Percentiles rank a stretch among this genome's conserved stretches.
Evolutionary conservation across 2,888 invertebrate species (phyloP).

Genomic region (Catocala nupta): DNA sequence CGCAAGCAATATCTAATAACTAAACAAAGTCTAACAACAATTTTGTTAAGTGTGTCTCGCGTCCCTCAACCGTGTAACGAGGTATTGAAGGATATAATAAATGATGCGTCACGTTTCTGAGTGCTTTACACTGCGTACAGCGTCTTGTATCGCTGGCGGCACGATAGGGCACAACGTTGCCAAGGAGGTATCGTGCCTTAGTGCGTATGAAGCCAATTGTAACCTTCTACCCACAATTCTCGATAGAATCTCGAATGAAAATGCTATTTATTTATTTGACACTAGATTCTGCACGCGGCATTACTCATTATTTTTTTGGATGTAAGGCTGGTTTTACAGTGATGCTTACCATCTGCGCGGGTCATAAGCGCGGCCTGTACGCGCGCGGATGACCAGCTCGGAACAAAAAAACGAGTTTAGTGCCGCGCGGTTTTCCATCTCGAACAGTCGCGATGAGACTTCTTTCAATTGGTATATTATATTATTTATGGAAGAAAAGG

Average conservation of each 20-base stretch:
- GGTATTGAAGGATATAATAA: slow-evolving; percentile 24
- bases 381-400: no score
- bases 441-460: no score
- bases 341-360: no score
- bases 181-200: slow-evolving; percentile 40
- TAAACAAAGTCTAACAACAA: slow-evolving; percentile 13
- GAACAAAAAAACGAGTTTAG: no score
- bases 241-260: slow-evolving; percentile 4
- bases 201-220: slow-evolving; percentile 45
- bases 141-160: neutral
- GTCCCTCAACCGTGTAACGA: slow-evolving; percentile 21
- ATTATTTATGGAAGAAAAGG: no score
- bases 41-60: slow-evolving; percentile 16
- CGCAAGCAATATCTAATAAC: neutral
- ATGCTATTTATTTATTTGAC: neutral
- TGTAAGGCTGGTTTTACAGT: no score
- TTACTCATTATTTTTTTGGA: no score
- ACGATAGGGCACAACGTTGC: neutral
- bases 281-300: no score
- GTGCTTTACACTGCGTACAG: slow-evolving; percentile 1
- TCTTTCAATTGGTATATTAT: no score
- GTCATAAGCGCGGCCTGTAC: no score
- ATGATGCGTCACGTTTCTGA: slow-evolving; percentile 16
- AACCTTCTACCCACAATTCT: slow-evolving; percentile 17
- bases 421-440: no score